Evolutionary conservation across 2,113 vertebrate species (phyloP), one percentile per base, ranked within the genome.

Genomic region (Sterrhoptilus dennistouni): DNA sequence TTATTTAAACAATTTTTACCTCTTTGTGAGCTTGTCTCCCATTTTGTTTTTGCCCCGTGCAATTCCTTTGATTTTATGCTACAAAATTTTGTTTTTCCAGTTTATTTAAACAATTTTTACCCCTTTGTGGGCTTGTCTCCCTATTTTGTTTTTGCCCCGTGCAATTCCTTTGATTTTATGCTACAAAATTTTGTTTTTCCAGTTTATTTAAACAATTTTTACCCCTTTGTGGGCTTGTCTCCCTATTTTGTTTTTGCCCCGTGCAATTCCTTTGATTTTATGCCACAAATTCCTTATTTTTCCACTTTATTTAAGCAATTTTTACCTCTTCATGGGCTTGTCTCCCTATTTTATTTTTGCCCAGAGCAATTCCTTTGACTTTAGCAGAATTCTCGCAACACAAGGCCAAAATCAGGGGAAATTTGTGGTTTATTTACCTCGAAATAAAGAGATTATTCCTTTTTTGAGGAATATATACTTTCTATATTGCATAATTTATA

Each of bases 381-480:
- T 71, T 28, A 53, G n/a, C 36, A 49, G 22, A 38, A 29, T 6
- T 71, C 47, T 7, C 38, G 21, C 52, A 76, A 35, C 3, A 12
- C 16, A 38, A 29, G 8, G 12, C 31, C 28, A 63, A 85, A 78
- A 49, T 53, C 5, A 16, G 33, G 47, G 42, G 23, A 19, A 42
- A 70, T 7, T 3, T 0, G 0, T 38, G 11, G 2, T 75, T 69
- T 35, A 40, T 71, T 79, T 29, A 63, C 21, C 28, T 18, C 6
- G 14, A 45, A 63, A 54, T 17, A 16, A 63, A 64, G 83, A 14
- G 4, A n/a, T 12, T 3, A 38, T 12, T 40, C 17, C 29, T 50
- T 25, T 61, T 50, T 35, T 17, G 56, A 49, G 31, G 57, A 63
- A 31, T 54, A 33, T 12, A 31, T 20, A 31, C 53, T 54, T 54